Percentiles rank a stretch among this genome's conserved stretches.
Evolutionary conservation across 2,888 invertebrate species (phyloP).

Genomic region (Pimpla rufipes): DNA sequence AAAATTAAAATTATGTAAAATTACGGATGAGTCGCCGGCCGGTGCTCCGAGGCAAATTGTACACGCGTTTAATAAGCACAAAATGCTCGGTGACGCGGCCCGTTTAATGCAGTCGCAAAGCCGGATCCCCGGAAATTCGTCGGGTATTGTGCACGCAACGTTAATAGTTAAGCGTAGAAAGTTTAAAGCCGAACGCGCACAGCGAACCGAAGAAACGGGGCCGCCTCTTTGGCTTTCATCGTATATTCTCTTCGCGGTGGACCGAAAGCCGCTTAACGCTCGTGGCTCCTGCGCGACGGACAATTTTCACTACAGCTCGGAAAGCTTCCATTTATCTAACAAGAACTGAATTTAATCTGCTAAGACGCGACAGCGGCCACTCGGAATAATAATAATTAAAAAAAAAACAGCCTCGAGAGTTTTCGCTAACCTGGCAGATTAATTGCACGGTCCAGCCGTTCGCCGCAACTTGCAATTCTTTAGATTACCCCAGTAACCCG

Average conservation of each 20-base stretch:
- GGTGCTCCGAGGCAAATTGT: slow-evolving; percentile 3
- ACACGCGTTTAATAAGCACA: slow-evolving; percentile 19
- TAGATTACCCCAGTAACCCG: not conserved
- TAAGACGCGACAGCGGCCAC: not conserved
- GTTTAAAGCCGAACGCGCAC: slow-evolving; percentile 35
- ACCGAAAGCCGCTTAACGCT: not conserved
- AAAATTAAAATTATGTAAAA: too few relatives aligned
- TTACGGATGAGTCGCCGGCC: not conserved
- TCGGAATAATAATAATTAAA: slow-evolving; percentile 36
- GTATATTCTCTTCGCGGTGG: not conserved
- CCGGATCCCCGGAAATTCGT: slow-evolving; percentile 31
- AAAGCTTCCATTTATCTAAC: not conserved
- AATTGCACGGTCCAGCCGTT: not conserved
- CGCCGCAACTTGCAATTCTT: not conserved
- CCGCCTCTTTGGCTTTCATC: not conserved
- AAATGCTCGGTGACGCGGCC: slow-evolving; percentile 23
- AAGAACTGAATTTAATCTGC: slow-evolving; percentile 27
- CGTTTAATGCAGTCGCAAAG: not conserved
- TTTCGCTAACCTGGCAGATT: not conserved
- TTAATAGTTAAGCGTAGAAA: not conserved
- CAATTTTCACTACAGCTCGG: not conserved
- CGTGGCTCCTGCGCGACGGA: slow-evolving; percentile 1
- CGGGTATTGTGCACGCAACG: not conserved
- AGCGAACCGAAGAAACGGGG: not conserved
- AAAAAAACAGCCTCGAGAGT: not conserved